phyloP scores from a whole-genome alignment of 2,113 vertebrate species.

The Gadus chalcogrammus region DNA sequence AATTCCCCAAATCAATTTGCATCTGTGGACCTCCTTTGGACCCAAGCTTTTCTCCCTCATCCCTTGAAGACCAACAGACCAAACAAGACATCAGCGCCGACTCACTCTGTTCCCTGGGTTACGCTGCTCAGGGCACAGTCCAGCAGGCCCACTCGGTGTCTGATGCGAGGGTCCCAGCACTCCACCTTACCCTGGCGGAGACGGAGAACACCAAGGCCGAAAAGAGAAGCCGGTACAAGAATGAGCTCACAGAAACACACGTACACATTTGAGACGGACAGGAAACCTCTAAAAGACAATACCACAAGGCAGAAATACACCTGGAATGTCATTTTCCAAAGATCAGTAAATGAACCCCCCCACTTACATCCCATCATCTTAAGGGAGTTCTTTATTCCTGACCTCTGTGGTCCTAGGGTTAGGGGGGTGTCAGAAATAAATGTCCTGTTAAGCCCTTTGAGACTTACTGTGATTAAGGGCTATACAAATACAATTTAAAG shows the following conservation, averaged over 20 bases:
- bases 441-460: too few relatives aligned
- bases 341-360: too few relatives aligned
- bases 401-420: too few relatives aligned
- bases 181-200: constrained; percentile 85
- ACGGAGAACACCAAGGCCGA: background rate
- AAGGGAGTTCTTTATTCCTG: background rate
- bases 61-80: too few relatives aligned
- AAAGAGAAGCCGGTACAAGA: background rate
- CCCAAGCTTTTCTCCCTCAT: too few relatives aligned
- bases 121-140: constrained; percentile 92
- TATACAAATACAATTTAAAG: background rate
- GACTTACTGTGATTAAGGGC: background rate
- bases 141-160: constrained; percentile 82
- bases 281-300: background rate
- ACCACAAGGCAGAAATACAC: background rate
- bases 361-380: background rate
- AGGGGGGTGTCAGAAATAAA: too few relatives aligned
- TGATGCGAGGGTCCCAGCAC: constrained; percentile 92
- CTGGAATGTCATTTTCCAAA: background rate
- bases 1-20: too few relatives aligned
- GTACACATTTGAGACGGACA: background rate
- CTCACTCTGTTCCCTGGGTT: constrained; percentile 86
- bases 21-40: too few relatives aligned
- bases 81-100: constrained; percentile 17
- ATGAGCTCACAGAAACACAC: constrained; percentile 17